Evolutionary conservation across 1,140 invertebrate genomes (phyloP), one percentile per base, ranked within the genome.

Genomic region (Akabosia matsudoensis): DNA sequence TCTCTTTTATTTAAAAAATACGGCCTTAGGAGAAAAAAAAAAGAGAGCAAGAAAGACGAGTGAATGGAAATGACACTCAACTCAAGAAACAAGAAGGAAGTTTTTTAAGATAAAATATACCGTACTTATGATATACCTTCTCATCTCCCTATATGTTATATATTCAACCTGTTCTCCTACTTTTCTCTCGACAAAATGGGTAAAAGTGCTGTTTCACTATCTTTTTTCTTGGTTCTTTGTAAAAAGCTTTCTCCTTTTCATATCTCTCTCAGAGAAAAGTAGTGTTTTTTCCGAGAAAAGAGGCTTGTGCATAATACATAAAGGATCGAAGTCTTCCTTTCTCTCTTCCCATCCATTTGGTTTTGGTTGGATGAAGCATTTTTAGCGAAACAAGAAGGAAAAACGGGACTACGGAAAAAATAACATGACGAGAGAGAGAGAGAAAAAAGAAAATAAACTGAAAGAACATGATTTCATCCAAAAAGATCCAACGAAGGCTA

Each of bases 31-130:
- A n/a, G n/a, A n/a, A n/a, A 61, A 22, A n/a, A 24, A 22, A 61
- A 67, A 30, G 61, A 28, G 61, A 22, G 30, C 61, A 67, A 24
- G 54, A 61, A 61, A 61, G 54, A 28, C 26, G 22, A 67, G 61
- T 67, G 30, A 67, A 67, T 67, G 61, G 61, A 67, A 67, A 67
- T 67, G 61, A 67, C 61, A 67, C 37, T 45, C 37, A 61, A 61
- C 14, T 14, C 14, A 24, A 61, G 54, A 61, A 61, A 61, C 24
- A 61, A 61, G 54, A 61, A 61, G 37, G 37, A 45, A 45, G 37
- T 45, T 45, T 45, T 45, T 45, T 45, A 45, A 45, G 37, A 45
- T 45, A 45, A 45, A 45, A 45, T 45, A 45, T 45, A 7, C 37
- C n/a, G n/a, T 10, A 45, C 37, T 45, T 45, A 45, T 45, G 37